Percentiles rank a stretch among this genome's conserved stretches.
Evolutionary conservation across 2,113 vertebrate genomes (phyloP).

Genomic region (Balaeniceps rex): DNA sequence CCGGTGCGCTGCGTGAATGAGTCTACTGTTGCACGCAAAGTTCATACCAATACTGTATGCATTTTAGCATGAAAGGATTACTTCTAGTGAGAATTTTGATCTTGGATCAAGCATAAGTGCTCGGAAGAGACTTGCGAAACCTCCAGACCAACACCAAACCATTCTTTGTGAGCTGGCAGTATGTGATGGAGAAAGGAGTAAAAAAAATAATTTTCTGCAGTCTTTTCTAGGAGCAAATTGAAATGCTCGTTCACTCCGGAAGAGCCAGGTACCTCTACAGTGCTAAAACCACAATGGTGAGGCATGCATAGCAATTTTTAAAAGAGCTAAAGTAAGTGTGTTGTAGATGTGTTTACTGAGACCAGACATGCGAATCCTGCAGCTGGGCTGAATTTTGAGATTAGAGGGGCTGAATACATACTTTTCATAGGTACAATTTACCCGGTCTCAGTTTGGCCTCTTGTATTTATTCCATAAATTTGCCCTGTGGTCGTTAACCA

Average conservation of each 20-base stretch:
- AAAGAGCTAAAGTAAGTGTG: background rate
- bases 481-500: background rate
- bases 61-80: background rate
- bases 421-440: background rate
- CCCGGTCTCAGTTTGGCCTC: fast-evolving
- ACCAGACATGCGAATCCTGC: background rate
- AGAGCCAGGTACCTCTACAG: background rate
- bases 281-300: background rate
- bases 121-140: background rate
- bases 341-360: background rate
- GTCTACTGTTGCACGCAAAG: background rate
- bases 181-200: background rate
- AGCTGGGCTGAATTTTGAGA: background rate
- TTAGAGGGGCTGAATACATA: background rate
- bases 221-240: background rate
- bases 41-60: background rate
- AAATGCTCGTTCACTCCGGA: fast-evolving
- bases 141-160: background rate
- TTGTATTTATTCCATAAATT: background rate
- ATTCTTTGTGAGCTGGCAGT: background rate
- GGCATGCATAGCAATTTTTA: background rate
- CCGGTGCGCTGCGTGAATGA: background rate
- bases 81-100: background rate
- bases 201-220: no score
- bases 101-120: background rate